Evolutionary conservation across 2,797 vertebrate species (phyloP).

Genomic region (Megalops cyprinoides): DNA sequence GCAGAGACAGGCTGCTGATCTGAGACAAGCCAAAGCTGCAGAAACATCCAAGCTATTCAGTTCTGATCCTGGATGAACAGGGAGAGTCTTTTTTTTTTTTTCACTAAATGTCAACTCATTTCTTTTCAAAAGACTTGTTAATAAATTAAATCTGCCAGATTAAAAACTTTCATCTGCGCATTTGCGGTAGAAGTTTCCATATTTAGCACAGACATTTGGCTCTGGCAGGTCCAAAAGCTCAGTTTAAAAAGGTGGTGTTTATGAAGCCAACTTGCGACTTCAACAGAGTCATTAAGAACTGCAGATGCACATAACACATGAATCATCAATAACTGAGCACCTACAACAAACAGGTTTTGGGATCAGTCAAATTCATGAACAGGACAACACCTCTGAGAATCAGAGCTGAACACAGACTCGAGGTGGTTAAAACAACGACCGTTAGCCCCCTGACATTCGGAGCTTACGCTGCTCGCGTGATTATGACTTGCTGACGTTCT

Average conservation of each 20-base stretch:
- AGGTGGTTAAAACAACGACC: not conserved
- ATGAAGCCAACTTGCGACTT: not conserved
- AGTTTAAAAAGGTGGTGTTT: too few species aligned
- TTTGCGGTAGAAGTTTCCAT: too few species aligned
- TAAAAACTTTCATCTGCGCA: too few species aligned
- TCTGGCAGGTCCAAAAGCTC: too few species aligned
- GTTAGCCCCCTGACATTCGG: not conserved
- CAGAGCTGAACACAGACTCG: not conserved
- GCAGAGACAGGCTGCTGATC: not conserved
- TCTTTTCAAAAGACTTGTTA: too few species aligned
- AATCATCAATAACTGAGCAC: not conserved
- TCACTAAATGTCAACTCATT: too few species aligned
- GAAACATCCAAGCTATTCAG: not conserved
- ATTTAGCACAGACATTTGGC: too few species aligned
- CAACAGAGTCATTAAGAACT: too few species aligned
- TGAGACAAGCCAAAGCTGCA: not conserved
- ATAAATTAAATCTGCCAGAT: too few species aligned
- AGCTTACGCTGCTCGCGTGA: constrained; percentile 54
- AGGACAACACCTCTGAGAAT: not conserved
- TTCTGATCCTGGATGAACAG: not conserved
- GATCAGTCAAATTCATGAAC: too few species aligned
- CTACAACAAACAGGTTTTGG: not conserved
- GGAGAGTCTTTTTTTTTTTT: not conserved
- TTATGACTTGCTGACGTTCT: constrained; percentile 94
- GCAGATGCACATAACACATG: too few species aligned